Evolutionary conservation across 2,113 vertebrate species (phyloP), one percentile per base, ranked within the genome.

Genomic region (Ammodramus savannarum): DNA sequence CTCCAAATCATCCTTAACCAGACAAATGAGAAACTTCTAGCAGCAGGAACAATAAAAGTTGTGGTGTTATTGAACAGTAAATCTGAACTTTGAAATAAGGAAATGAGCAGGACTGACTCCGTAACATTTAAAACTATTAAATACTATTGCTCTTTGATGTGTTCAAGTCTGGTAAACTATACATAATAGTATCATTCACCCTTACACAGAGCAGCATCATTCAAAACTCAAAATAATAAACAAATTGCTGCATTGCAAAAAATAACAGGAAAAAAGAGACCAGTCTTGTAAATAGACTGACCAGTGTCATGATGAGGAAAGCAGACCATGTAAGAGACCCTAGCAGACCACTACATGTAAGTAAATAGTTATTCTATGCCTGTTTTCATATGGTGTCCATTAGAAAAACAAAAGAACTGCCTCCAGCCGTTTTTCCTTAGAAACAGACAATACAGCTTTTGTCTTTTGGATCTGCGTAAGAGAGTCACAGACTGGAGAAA

Each of bases 341-440:
- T 74, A 68, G 41, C 3, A 83, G 85, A 79, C 44, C 31, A 46
- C 80, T 68, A 21, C 44, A 62, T 75, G 49, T 91, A 93, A 85
- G 66, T 90, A 93, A 91, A 95, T 95, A 89, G 85, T 85, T 93
- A 75, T 85, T 95, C 83, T 96, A 52, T 92, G 91, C 43, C 48
- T 49, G 36, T 94, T 92, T 88, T 91, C 94, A 91, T 91, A 92
- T 88, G 90, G 78, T 84, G 36, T 87, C 97, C 88, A 88, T 95
- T 93, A 95, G 67, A 72, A 90, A 94, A 93, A 93, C 57, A 95
- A 94, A 97, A 96, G 84, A 93, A 92, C 16, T 63, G 95, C 90
- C 86, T 93, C 69, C 55, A 93, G 96, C 90, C 83, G 34, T 94
- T 93, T 90, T 85, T 88, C 77, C 81, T 94, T 83, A 89, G 93